Conservation (phyloP, 2,797 vertebrate species). For the Sphenodon punctatus region DNA sequence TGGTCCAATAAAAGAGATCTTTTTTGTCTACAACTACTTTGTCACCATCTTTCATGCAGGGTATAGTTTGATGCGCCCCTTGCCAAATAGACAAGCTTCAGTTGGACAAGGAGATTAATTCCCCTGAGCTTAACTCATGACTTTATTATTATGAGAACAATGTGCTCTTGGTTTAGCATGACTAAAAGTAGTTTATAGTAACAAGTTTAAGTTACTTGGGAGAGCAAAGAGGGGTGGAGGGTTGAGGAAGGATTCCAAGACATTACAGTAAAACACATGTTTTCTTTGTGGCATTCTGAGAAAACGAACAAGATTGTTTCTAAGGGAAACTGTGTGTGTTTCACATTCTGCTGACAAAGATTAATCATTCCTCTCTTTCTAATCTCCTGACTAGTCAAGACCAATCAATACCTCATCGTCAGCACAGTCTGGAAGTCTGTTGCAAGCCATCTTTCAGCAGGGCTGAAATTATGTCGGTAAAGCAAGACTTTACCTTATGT, state of each 20-base stretch:
- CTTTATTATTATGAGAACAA: background rate
- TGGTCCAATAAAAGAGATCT: too few species aligned
- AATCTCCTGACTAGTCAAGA: slow-evolving; percentile 52
- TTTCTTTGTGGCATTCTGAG: too few species aligned
- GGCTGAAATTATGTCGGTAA: background rate
- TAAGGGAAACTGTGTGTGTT: slow-evolving; percentile 27
- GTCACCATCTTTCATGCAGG: too few species aligned
- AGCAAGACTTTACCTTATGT: slow-evolving; percentile 3
- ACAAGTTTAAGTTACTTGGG: background rate
- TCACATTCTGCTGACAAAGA: slow-evolving; percentile 41
- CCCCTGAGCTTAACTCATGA: background rate
- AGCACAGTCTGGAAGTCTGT: slow-evolving; percentile 31
- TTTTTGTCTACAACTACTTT: too few species aligned
- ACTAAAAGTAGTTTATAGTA: background rate
- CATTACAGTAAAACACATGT: too few species aligned
- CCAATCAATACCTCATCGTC: slow-evolving; percentile 59
- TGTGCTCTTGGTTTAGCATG: background rate
- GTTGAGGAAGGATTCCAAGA: too few species aligned
- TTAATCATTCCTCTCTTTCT: slow-evolving; percentile 39
- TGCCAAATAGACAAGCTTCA: too few species aligned
- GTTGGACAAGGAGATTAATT: too few species aligned
- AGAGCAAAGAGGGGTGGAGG: too few species aligned
- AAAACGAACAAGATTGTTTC: background rate
- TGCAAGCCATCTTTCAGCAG: slow-evolving; percentile 31
- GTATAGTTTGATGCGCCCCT: too few species aligned